Base-by-base conservation (phyloP, 2,888 invertebrate species). In the Catocala nupta region DNA sequence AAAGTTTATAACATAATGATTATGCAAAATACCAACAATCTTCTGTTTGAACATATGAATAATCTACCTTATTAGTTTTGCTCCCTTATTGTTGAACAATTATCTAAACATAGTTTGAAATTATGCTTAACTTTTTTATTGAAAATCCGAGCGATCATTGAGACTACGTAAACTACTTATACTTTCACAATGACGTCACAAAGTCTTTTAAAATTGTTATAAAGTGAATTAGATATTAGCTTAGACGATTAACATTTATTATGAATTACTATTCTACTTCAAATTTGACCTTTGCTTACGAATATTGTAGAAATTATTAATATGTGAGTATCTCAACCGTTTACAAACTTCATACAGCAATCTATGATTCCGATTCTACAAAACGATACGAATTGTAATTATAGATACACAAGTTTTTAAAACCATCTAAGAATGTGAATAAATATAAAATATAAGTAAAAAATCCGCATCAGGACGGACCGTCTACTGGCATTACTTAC, bases 391-490 rank as follows among this genome's bases (percentile, higher is more conserved):
- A 59, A 50, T 56, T 63, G n/a, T 42, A 39, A 16, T 33, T 50
- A 13, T 48, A 59, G 42, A 57, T 55, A 60, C 57, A 56, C 49
- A 51, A 50, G 45, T 13, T 65, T 52, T 58, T 53, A 45, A 62
- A 64, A 73, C 59, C 48, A 62, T 63, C 57, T 55, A 55, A 12
- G 54, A 62, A 58, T 45, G 33, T 43, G 60, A 67, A 69, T 54
- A 58, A 78, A 80, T 65, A 69, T 58, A 59, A 78, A 81, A 76
- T 78, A 70, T 75, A 70, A 83, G 83, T 74, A 81, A 79, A 83
- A 86, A 81, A 86, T 86, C 91, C 92, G 83, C 81, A 55, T 81
- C 58, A 76, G 93, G 93, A 92, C 92, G 93, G 92, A 91, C 81
- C 81, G 72, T 70, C 87, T 85, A 85, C 80, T 87, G 88, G 87